phyloP scores from a whole-genome alignment of 1,140 invertebrate genomes.

The Drosophila sp. region DNA sequence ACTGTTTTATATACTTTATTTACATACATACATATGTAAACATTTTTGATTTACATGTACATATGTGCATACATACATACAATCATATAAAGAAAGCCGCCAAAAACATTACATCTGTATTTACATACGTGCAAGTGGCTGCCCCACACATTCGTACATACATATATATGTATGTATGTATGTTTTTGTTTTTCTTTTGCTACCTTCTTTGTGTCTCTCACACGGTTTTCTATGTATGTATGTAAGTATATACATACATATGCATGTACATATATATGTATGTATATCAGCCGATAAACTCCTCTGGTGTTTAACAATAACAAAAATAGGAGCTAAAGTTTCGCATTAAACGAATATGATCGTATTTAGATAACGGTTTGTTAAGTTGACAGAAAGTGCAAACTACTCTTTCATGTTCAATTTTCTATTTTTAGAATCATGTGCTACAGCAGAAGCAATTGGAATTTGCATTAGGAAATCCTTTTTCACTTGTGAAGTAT shows the following conservation, averaged over 20 bases:
- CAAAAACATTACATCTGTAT: slow-evolving; percentile 3
- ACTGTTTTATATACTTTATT: too few species aligned
- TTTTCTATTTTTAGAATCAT: too few species aligned
- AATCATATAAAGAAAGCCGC: not conserved
- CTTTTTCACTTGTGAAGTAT: too few species aligned
- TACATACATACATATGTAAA: not conserved
- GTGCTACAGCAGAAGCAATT: too few species aligned
- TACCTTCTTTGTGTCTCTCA: slow-evolving; percentile 16
- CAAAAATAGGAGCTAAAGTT: slow-evolving; percentile 1
- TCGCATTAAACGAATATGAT: not conserved
- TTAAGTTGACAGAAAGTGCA: too few species aligned
- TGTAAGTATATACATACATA: not conserved
- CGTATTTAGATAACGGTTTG: too few species aligned
- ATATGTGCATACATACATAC: not conserved
- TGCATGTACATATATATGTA: too few species aligned
- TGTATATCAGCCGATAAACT: slow-evolving; percentile 57
- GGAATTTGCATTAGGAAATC: too few species aligned
- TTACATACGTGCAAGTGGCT: not conserved
- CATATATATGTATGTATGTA: not conserved
- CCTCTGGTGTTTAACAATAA: slow-evolving; percentile 43
- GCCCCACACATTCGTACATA: not conserved
- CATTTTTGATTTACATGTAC: not conserved
- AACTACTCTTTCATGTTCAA: too few species aligned
- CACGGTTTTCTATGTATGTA: slow-evolving; percentile 36
- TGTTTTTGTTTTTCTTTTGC: too few species aligned